Evolutionary conservation across 2,797 vertebrate species (phyloP).

Genomic region (Syngnathus acus): DNA sequence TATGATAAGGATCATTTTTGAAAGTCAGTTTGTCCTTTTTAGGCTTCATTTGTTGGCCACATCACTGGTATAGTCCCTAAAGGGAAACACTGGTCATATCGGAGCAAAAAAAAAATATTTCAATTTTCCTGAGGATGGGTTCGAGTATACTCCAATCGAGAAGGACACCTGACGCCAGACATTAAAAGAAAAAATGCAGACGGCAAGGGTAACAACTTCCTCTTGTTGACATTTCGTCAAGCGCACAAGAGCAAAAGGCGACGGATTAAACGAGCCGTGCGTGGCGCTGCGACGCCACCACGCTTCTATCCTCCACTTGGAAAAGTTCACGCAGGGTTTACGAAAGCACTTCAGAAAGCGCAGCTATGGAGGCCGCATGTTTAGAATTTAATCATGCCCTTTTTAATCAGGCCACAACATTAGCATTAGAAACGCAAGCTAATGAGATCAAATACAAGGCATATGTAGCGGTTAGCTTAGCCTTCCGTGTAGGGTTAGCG

Average conservation of each 20-base stretch:
- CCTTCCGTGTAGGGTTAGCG: too few species aligned
- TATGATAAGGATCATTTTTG: too few species aligned
- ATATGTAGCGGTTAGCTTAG: too few species aligned
- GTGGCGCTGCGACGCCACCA: neutral
- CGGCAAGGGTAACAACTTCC: neutral
- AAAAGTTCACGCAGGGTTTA: neutral
- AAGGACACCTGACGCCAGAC: neutral
- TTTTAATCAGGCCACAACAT: neutral
- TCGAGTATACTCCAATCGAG: neutral
- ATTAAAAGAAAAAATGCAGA: neutral
- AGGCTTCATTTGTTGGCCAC: too few species aligned
- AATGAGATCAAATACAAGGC: neutral
- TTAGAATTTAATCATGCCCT: neutral
- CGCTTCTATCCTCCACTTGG: neutral
- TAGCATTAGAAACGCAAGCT: neutral
- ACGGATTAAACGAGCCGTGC: neutral
- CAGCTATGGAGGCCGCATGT: neutral
- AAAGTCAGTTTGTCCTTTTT: too few species aligned
- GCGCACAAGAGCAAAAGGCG: neutral
- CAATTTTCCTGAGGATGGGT: neutral
- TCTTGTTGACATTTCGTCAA: slow-evolving; percentile 4
- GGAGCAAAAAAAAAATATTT: neutral
- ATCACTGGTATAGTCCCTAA: too few species aligned
- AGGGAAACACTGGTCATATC: too few species aligned
- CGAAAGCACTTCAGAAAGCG: neutral